Percentiles rank a stretch among this genome's conserved stretches.
phyloP scores from a whole-genome alignment of 2,113 vertebrate genomes.

The Oreochromis niloticus region DNA sequence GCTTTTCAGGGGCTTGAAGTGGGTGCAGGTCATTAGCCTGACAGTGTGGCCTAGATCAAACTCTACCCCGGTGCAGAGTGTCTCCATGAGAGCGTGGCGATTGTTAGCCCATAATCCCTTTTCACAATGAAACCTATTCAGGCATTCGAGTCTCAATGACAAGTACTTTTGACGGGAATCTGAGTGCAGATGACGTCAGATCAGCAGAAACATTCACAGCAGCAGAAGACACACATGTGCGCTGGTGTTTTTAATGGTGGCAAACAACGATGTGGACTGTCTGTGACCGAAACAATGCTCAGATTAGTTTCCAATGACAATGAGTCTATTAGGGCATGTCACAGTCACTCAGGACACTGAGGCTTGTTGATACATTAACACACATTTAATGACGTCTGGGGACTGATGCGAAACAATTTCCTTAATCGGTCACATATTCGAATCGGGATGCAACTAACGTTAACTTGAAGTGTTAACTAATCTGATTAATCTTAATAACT shows the following conservation, averaged over 20 bases:
- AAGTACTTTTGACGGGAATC: conserved; percentile 52
- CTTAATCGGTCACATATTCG: neutral
- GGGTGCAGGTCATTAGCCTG: neutral
- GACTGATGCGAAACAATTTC: neutral
- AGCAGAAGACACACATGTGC: neutral
- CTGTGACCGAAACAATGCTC: neutral
- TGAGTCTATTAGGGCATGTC: neutral
- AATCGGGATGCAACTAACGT: neutral
- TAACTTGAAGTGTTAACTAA: neutral
- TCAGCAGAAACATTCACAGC: conserved; percentile 12
- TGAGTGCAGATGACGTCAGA: conserved; percentile 36
- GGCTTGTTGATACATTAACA: neutral
- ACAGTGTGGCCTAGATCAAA: conserved; percentile 10
- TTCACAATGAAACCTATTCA: conserved; percentile 41
- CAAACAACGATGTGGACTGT: neutral
- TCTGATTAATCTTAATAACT: neutral
- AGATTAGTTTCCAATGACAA: neutral
- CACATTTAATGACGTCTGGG: neutral
- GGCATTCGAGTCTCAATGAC: conserved; percentile 41
- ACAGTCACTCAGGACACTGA: neutral
- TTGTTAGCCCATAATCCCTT: conserved; percentile 54
- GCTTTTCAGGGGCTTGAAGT: neutral
- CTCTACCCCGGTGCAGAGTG: neutral
- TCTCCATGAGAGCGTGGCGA: neutral
- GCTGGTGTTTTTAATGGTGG: neutral